Percentiles rank a stretch among this genome's conserved stretches.
phyloP scores from a whole-genome alignment of 1,140 invertebrate species.

The Uloborus diversus region DNA sequence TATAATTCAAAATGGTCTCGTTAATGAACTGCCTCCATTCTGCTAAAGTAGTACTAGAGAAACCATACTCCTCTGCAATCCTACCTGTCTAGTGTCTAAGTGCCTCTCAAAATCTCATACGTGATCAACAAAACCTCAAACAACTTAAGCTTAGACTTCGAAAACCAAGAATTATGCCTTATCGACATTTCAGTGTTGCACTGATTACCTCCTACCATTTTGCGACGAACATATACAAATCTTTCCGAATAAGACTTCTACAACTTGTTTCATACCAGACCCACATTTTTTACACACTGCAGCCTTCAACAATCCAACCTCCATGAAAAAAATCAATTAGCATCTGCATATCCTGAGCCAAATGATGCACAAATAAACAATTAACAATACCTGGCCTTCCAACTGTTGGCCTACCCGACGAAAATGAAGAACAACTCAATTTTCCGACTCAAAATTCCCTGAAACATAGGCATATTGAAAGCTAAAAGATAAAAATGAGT shows the following conservation, averaged over 20 bases:
- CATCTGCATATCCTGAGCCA: neutral
- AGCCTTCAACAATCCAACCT: conserved; percentile 7
- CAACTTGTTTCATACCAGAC: conserved; percentile 8
- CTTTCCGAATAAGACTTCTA: conserved; percentile 1
- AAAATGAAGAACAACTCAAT: too few relatives aligned
- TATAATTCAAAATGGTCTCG: neutral
- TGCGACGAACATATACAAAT: conserved; percentile 3
- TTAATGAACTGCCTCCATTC: conserved; percentile 2
- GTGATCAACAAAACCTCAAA: neutral
- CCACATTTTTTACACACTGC: conserved; percentile 1
- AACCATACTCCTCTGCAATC: conserved; percentile 7
- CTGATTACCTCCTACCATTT: conserved; percentile 7
- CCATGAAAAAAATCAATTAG: conserved; percentile 2
- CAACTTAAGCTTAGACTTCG: conserved; percentile 4
- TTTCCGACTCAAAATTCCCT: too few relatives aligned
- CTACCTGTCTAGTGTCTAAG: conserved; percentile 7
- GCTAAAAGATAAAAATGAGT: too few relatives aligned
- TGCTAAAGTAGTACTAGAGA: conserved; percentile 2
- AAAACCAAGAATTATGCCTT: conserved; percentile 8
- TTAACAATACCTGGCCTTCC: conserved; percentile 8
- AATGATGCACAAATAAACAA: conserved; percentile 5
- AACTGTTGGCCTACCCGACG: too few relatives aligned
- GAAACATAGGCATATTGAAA: too few relatives aligned
- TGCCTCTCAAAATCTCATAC: conserved; percentile 7
- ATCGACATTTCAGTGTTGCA: conserved; percentile 1